These are phyloP conservation scores for Cepaea hortensis DNA, from an alignment of 2,888 invertebrate genomes.

Conservation along the genomic window DNA sequence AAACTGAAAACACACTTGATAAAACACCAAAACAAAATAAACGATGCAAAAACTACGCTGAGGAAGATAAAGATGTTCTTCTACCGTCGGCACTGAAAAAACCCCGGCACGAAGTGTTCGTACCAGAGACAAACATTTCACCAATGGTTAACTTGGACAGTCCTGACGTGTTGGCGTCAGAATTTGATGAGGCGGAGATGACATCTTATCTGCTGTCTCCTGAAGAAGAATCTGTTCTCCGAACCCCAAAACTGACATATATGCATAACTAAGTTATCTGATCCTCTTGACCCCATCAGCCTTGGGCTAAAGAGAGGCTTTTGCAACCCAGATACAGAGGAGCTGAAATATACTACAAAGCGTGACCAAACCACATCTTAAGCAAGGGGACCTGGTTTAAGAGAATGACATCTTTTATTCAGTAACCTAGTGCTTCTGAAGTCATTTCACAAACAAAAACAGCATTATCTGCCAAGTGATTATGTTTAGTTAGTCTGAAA, in stretches of 20 bases:
- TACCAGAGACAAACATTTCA: neutral
- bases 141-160: conserved; percentile 19
- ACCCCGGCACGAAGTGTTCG: neutral
- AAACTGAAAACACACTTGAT: neutral
- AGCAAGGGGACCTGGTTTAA: too few relatives aligned
- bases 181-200: conserved; percentile 41
- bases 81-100: conserved; percentile 20
- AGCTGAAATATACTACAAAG: too few relatives aligned
- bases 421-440: too few relatives aligned
- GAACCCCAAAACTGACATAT: neutral
- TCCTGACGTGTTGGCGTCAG: conserved; percentile 24
- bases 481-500: too few relatives aligned
- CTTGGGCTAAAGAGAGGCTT: too few relatives aligned
- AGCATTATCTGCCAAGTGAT: too few relatives aligned
- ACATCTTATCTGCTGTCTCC: conserved; percentile 25
- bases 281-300: neutral
- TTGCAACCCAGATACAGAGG: too few relatives aligned
- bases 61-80: neutral
- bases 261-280: neutral
- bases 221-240: conserved; percentile 26
- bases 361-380: too few relatives aligned
- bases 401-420: too few relatives aligned
- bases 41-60: neutral
- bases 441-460: too few relatives aligned
- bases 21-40: neutral